Percentiles rank a stretch among this genome's conserved stretches.
Conservation (phyloP, 2,797 vertebrate species). For the Phyllotis vaccarum region DNA sequence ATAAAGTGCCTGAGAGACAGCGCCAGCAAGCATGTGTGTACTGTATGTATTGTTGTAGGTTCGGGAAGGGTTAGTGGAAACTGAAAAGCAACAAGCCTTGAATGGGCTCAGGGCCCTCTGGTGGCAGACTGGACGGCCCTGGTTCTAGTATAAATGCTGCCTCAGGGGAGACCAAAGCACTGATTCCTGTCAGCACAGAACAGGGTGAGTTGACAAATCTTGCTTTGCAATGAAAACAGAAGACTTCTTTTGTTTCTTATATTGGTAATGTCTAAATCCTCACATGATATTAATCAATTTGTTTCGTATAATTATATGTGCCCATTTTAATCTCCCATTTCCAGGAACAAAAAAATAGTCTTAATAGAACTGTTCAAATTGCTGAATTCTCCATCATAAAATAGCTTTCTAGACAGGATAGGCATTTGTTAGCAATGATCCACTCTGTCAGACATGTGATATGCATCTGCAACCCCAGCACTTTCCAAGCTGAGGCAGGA, state of each 20-base stretch:
- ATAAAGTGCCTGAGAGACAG: background rate
- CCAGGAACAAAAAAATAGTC: constrained; percentile 6
- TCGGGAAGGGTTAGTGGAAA: too few relatives aligned
- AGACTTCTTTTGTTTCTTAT: background rate
- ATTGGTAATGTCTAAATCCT: background rate
- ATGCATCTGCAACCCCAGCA: background rate
- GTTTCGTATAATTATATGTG: background rate
- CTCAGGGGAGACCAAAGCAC: background rate
- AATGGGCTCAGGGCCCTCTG: background rate
- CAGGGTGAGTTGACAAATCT: background rate
- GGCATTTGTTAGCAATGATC: constrained; percentile 12
- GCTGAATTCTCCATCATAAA: constrained; percentile 17
- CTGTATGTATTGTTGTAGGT: background rate
- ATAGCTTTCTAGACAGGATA: constrained; percentile 29
- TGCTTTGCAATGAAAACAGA: background rate
- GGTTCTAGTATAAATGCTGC: background rate
- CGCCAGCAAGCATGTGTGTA: background rate
- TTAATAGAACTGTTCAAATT: background rate
- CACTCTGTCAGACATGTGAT: background rate
- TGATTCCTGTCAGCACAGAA: background rate
- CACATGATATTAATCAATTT: background rate
- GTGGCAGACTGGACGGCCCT: background rate
- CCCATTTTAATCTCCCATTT: constrained; percentile 25
- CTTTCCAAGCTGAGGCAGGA: background rate
- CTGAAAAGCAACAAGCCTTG: background rate